Conservation (phyloP, 2,888 invertebrate genomes). For the Baronia brevicornis region DNA sequence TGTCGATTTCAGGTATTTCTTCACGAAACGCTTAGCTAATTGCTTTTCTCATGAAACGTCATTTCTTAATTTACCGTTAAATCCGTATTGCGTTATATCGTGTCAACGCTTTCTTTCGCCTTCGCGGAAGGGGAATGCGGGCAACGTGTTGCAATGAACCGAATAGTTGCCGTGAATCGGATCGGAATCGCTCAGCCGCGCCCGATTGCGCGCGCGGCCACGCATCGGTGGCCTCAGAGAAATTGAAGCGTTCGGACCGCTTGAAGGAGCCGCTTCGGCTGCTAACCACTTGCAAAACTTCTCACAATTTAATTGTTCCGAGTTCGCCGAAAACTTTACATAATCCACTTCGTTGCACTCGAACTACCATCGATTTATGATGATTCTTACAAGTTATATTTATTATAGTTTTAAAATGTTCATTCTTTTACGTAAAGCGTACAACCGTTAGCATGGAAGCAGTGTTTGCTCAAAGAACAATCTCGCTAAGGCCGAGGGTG, state of each 20-base stretch:
- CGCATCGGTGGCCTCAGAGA: slow-evolving; percentile 62
- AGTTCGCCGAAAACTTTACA: slow-evolving; percentile 39
- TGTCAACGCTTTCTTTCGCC: slow-evolving; percentile 34
- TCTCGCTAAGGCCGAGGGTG: slow-evolving; percentile 53
- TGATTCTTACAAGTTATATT: slow-evolving; percentile 1
- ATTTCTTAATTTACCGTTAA: slow-evolving; percentile 17
- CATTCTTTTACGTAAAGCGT: slow-evolving; percentile 26
- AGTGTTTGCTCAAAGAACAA: slow-evolving; percentile 53
- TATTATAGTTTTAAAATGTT: slow-evolving; percentile 2
- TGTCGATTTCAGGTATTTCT: slow-evolving; percentile 3
- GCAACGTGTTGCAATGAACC: slow-evolving; percentile 51
- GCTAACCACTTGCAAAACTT: slow-evolving; percentile 64
- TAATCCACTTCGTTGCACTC: slow-evolving; percentile 46
- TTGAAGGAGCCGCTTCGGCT: slow-evolving; percentile 43
- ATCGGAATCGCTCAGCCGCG: slow-evolving; percentile 65
- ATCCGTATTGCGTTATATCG: slow-evolving; percentile 18
- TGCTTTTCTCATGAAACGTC: slow-evolving; percentile 8
- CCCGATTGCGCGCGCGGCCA: slow-evolving; percentile 64
- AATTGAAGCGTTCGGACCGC: slow-evolving; percentile 64
- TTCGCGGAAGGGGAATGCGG: slow-evolving; percentile 47
- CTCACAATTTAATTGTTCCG: slow-evolving; percentile 49
- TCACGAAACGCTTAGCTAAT: background rate
- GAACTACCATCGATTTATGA: slow-evolving; percentile 27
- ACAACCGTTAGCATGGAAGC: slow-evolving; percentile 17
- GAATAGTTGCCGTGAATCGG: slow-evolving; percentile 54